Conservation (phyloP, 2,113 vertebrate species). For the Trichomycterus rosablanca region DNA sequence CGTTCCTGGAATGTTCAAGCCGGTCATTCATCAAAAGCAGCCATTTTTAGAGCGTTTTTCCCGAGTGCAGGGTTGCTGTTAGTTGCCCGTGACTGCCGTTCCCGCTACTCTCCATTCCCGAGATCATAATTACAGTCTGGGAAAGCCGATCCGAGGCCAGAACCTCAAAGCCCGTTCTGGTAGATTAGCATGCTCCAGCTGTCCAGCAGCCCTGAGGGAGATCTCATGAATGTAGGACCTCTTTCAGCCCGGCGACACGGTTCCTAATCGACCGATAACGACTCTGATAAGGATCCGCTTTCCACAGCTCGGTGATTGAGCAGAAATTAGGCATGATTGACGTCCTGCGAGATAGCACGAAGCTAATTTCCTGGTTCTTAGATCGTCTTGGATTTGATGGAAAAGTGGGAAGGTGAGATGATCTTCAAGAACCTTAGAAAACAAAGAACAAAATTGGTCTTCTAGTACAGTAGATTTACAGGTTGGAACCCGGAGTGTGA, state of each 20-base stretch:
- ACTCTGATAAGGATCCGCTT: slow-evolving; percentile 30
- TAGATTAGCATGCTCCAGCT: slow-evolving; percentile 33
- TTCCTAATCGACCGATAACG: slow-evolving; percentile 1
- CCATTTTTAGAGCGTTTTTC: background rate
- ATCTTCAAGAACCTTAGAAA: too few species aligned
- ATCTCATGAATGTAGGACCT: slow-evolving; percentile 31
- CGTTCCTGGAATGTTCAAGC: background rate
- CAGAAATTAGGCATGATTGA: too few species aligned
- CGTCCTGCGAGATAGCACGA: too few species aligned
- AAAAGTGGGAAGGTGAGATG: too few species aligned
- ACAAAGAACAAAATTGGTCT: too few species aligned
- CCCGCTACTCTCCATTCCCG: slow-evolving; percentile 3
- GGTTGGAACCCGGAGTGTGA: too few species aligned
- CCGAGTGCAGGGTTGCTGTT: background rate
- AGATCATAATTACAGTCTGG: slow-evolving; percentile 17
- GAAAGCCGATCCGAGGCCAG: slow-evolving; percentile 17
- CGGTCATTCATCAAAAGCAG: background rate
- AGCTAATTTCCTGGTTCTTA: too few species aligned
- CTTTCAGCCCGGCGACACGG: too few species aligned
- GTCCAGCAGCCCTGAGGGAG: slow-evolving; percentile 11
- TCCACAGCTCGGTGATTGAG: slow-evolving; percentile 32
- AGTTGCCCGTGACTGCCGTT: slow-evolving; percentile 18
- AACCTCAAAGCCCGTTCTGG: slow-evolving; percentile 20
- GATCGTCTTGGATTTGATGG: too few species aligned
- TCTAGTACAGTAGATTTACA: too few species aligned